phyloP scores from a whole-genome alignment of 2,888 invertebrate species.

The Torymus aiolomorphi region DNA sequence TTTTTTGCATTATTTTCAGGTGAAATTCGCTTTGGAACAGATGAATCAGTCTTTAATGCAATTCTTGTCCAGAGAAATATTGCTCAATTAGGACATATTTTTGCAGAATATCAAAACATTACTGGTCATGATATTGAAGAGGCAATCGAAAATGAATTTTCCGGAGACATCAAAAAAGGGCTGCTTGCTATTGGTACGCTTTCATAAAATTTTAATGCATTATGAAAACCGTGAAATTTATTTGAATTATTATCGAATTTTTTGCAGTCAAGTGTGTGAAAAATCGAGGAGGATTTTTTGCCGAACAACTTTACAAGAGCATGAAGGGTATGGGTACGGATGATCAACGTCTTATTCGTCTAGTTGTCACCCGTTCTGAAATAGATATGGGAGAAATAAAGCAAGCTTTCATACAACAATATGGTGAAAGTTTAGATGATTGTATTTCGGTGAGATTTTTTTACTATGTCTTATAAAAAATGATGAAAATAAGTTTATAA shows the following conservation, averaged over 20 bases:
- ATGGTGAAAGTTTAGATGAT: slow-evolving; percentile 86
- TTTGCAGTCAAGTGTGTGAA: slow-evolving; percentile 84
- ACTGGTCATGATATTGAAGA: slow-evolving; percentile 88
- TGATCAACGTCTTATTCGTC: slow-evolving; percentile 89
- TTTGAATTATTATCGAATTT: slow-evolving; percentile 22
- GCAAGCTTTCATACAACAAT: slow-evolving; percentile 84
- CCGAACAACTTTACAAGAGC: slow-evolving; percentile 88
- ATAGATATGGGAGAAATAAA: slow-evolving; percentile 92
- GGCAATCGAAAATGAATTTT: slow-evolving; percentile 89
- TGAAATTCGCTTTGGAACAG: slow-evolving; percentile 84
- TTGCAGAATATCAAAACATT: slow-evolving; percentile 84
- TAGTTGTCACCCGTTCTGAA: slow-evolving; percentile 89
- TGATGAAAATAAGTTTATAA: slow-evolving; percentile 6
- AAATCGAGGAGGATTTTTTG: slow-evolving; percentile 89
- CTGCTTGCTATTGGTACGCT: slow-evolving; percentile 83
- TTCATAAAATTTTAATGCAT: neutral
- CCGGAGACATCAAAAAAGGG: slow-evolving; percentile 88
- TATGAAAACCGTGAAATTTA: slow-evolving; percentile 26
- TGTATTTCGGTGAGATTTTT: slow-evolving; percentile 83
- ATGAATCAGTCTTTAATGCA: slow-evolving; percentile 90
- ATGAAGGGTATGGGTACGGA: slow-evolving; percentile 95
- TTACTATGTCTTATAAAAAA: slow-evolving; percentile 27
- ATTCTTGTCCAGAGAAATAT: slow-evolving; percentile 88
- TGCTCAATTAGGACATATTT: slow-evolving; percentile 79
- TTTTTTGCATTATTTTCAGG: slow-evolving; percentile 70